phyloP scores from a whole-genome alignment of 2,113 vertebrate genomes.

The Gambusia affinis region DNA sequence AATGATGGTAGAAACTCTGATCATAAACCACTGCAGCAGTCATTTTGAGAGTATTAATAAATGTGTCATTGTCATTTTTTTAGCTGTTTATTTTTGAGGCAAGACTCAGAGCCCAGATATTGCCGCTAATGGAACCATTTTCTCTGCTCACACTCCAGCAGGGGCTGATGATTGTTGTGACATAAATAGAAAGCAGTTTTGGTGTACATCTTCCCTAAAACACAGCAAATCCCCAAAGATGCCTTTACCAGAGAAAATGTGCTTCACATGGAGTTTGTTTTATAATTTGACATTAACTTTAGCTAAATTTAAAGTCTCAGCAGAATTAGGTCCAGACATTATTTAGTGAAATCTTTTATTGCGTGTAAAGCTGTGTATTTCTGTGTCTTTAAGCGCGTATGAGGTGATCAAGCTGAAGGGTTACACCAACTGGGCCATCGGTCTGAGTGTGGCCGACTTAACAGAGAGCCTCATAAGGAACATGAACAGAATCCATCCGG shows the following conservation, averaged over 20 bases:
- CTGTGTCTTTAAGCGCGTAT: slow-evolving; percentile 86
- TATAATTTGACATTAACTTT: too few relatives aligned
- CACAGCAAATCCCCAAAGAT: too few relatives aligned
- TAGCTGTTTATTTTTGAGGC: not conserved
- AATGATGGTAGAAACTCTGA: not conserved
- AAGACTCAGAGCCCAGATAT: not conserved
- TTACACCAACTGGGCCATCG: slow-evolving; percentile 99
- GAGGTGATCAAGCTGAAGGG: slow-evolving; percentile 97
- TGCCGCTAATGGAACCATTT: not conserved
- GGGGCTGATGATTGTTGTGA: too few relatives aligned
- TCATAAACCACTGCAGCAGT: not conserved
- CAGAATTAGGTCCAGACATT: not conserved
- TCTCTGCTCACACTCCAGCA: not conserved
- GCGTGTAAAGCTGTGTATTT: not conserved
- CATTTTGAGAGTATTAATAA: not conserved
- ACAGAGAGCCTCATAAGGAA: slow-evolving; percentile 92
- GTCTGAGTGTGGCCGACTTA: slow-evolving; percentile 93
- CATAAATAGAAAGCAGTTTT: too few relatives aligned
- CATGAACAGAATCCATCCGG: slow-evolving; percentile 88
- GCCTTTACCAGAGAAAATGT: too few relatives aligned
- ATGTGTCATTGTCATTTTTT: not conserved
- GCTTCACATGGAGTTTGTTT: too few relatives aligned
- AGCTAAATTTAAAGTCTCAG: not conserved
- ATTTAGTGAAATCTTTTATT: not conserved
- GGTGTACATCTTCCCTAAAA: too few relatives aligned